phyloP scores from a whole-genome alignment of 2,888 invertebrate genomes.

The Syrista parreyssii region DNA sequence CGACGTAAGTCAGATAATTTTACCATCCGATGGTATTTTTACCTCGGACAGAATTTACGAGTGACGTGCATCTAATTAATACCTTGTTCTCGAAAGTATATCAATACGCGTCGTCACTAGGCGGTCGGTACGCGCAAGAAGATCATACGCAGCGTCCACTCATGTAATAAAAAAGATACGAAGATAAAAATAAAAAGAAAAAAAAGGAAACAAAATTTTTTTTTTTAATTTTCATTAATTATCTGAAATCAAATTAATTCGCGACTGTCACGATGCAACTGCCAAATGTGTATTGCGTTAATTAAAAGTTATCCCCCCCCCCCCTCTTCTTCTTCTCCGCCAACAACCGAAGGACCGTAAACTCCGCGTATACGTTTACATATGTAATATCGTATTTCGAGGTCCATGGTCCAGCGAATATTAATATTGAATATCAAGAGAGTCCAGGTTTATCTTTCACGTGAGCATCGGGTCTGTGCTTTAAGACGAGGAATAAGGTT shows the following conservation, averaged over 20 bases:
- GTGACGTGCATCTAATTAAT: background rate
- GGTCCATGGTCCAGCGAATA: constrained; percentile 36
- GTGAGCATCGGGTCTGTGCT: background rate
- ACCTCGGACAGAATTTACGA: background rate
- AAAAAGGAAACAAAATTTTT: background rate
- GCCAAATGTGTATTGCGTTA: background rate
- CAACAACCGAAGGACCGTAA: background rate
- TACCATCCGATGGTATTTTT: background rate
- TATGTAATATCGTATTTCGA: constrained; percentile 43
- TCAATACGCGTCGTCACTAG: background rate
- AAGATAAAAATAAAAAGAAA: too few species aligned
- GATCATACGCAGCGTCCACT: background rate
- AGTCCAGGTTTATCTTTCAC: background rate
- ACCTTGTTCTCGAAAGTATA: background rate
- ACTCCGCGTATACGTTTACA: background rate
- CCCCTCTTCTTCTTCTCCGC: background rate
- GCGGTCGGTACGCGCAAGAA: background rate
- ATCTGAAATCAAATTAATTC: background rate
- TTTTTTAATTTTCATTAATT: background rate
- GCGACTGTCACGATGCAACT: background rate
- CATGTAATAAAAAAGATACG: too few species aligned
- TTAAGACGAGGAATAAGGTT: background rate
- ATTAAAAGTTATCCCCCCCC: background rate
- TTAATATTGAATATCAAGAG: constrained; percentile 39
- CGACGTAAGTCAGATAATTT: background rate